A percentile compares a stretch with the other conserved stretches of the same genome.
Evolutionary conservation across 2,888 invertebrate genomes (phyloP).

Genomic region (Pollenia griseotomentosa): DNA sequence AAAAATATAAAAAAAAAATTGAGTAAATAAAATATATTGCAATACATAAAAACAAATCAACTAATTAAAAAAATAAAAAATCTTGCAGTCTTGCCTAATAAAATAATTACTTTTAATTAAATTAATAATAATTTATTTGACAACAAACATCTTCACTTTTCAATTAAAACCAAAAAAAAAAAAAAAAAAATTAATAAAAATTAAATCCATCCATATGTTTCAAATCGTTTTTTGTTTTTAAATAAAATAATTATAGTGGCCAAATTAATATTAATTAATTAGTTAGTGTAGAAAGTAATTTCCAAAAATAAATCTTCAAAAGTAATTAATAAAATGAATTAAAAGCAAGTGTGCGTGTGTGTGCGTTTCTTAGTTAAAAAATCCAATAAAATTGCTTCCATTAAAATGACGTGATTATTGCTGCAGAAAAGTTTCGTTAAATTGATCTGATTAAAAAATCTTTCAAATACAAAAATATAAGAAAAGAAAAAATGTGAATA

Average conservation of each 20-base stretch:
- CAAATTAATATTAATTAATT: slow-evolving; percentile 69
- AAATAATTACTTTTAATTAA: slow-evolving; percentile 35
- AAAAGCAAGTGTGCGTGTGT: slow-evolving; percentile 3
- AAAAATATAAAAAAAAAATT: slow-evolving; percentile 55
- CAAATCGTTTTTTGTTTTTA: slow-evolving; percentile 45
- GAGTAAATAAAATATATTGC: slow-evolving; percentile 32
- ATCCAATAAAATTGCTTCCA: slow-evolving; percentile 64
- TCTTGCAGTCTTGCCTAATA: slow-evolving; percentile 63
- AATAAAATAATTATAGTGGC: slow-evolving; percentile 63
- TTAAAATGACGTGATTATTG: slow-evolving; percentile 52
- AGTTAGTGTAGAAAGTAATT: slow-evolving; percentile 63
- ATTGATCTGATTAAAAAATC: neutral
- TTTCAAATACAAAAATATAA: slow-evolving; percentile 3
- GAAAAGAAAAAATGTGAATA: slow-evolving; percentile 25
- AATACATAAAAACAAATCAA: slow-evolving; percentile 7
- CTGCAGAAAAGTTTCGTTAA: neutral
- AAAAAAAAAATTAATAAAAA: slow-evolving; percentile 55
- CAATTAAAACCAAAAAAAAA: slow-evolving; percentile 29
- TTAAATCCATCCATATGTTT: slow-evolving; percentile 64
- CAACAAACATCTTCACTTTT: neutral
- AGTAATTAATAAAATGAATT: slow-evolving; percentile 37
- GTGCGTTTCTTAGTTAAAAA: neutral
- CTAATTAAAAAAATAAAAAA: slow-evolving; percentile 2
- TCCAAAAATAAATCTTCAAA: slow-evolving; percentile 19
- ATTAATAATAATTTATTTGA: slow-evolving; percentile 37